A percentile compares a stretch with the other conserved stretches of the same genome.
phyloP scores from a whole-genome alignment of 2,888 invertebrate genomes.

The Thecophora atra region DNA sequence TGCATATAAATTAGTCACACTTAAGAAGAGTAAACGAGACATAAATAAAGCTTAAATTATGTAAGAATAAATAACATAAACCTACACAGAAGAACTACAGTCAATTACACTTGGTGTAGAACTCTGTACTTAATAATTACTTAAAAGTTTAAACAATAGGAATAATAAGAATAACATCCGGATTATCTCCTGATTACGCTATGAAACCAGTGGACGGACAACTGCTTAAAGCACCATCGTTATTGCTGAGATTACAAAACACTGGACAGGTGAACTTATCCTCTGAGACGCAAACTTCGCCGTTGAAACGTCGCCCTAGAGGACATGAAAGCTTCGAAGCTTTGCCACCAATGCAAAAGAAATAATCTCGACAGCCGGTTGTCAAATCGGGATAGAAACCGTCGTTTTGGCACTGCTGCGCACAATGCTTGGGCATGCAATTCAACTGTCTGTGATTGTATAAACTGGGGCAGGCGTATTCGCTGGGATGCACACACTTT shows the following conservation, averaged over 20 bases:
- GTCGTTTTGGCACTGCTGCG: conserved; percentile 57
- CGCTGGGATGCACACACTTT: conserved; percentile 67
- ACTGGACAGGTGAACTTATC: conserved; percentile 53
- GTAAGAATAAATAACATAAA: conserved; percentile 3
- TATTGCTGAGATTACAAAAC: conserved; percentile 48
- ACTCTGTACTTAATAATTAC: not conserved
- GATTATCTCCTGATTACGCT: not conserved
- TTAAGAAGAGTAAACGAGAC: no score
- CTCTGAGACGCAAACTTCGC: conserved; percentile 69
- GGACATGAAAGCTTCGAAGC: conserved; percentile 69
- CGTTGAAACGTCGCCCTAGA: conserved; percentile 68
- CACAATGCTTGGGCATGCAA: conserved; percentile 55
- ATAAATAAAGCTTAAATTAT: not conserved
- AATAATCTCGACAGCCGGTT: conserved; percentile 68
- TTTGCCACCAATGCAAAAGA: conserved; percentile 70
- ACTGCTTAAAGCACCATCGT: conserved; percentile 37
- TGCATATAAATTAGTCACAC: not conserved
- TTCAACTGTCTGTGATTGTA: conserved; percentile 57
- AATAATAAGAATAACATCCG: no score
- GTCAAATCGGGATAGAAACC: conserved; percentile 70
- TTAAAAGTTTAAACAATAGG: not conserved
- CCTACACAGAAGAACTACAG: not conserved
- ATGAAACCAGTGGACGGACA: conserved; percentile 49
- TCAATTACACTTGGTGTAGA: conserved; percentile 28
- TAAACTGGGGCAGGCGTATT: conserved; percentile 65